phyloP scores from a whole-genome alignment of 2,888 invertebrate genomes.

The Standfussiana lucernea region DNA sequence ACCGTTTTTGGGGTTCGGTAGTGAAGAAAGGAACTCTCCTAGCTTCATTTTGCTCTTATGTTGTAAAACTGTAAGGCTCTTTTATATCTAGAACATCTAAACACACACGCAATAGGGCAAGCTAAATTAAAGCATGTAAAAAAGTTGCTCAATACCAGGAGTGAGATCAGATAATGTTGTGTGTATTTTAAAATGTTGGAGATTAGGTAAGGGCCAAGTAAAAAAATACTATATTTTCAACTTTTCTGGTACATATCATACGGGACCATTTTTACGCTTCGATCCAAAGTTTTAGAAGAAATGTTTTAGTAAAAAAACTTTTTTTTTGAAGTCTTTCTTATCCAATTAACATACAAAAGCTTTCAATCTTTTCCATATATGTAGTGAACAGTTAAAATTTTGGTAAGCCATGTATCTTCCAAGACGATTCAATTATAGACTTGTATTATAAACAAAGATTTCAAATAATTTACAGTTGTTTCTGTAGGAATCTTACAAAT shows the following conservation, averaged over 20 bases:
- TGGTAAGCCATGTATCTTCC: slow-evolving; percentile 19
- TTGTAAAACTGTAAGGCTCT: neutral
- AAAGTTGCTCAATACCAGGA: neutral
- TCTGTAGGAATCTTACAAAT: neutral
- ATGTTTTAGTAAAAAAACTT: too few species aligned
- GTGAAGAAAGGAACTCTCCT: neutral
- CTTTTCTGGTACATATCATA: too few species aligned
- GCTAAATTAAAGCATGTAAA: neutral
- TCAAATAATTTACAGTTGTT: slow-evolving; percentile 25
- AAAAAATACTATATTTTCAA: too few species aligned
- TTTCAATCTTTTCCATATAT: slow-evolving; percentile 9
- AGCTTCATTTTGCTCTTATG: neutral
- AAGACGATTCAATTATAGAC: slow-evolving; percentile 13
- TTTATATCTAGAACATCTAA: neutral
- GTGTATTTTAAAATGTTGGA: too few species aligned
- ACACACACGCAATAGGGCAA: neutral
- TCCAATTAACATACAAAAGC: slow-evolving; percentile 41
- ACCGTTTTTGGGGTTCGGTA: slow-evolving; percentile 18
- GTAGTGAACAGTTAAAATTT: neutral
- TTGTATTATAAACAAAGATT: slow-evolving; percentile 5
- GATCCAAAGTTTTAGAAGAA: neutral
- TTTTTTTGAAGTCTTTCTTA: too few species aligned
- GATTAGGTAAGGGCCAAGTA: too few species aligned
- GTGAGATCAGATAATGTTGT: neutral
- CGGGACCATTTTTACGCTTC: neutral